Conservation (phyloP, 2,888 invertebrate species). For the Dynastes maya region DNA sequence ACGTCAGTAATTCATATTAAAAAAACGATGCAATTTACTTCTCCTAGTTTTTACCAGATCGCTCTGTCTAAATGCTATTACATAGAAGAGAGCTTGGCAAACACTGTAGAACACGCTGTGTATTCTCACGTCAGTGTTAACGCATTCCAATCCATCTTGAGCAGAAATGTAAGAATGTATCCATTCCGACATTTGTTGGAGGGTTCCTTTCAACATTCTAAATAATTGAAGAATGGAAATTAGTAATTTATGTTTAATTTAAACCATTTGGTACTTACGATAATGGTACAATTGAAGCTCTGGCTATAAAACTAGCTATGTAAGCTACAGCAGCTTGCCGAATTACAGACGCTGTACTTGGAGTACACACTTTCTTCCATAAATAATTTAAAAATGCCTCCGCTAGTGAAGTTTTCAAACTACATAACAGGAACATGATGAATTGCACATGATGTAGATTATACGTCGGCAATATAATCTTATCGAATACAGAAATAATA, state of each 20-base stretch:
- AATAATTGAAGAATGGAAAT: conserved; percentile 59
- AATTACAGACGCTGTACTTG: conserved; percentile 76
- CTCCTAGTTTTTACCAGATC: conserved; percentile 85
- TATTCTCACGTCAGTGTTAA: conserved; percentile 76
- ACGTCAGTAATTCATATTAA: background rate
- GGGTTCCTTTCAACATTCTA: conserved; percentile 77
- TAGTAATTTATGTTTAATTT: background rate
- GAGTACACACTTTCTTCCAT: conserved; percentile 83
- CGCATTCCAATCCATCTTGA: conserved; percentile 74
- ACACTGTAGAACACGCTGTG: conserved; percentile 93
- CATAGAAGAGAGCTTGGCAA: conserved; percentile 94
- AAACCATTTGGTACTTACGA: conserved; percentile 70
- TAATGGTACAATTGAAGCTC: conserved; percentile 77
- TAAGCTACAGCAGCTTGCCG: conserved; percentile 83
- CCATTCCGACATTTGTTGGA: conserved; percentile 86
- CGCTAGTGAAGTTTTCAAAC: conserved; percentile 75
- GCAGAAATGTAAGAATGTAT: conserved; percentile 86
- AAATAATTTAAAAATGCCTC: conserved; percentile 81
- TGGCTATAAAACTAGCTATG: conserved; percentile 82
- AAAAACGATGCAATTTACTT: conserved; percentile 74
- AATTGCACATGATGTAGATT: conserved; percentile 87
- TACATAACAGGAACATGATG: conserved; percentile 82
- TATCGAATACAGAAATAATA: conserved; percentile 82
- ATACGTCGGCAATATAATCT: conserved; percentile 86
- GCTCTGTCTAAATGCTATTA: conserved; percentile 91